Base-by-base conservation (phyloP, 2,797 vertebrate genomes). In the Brachyrhaphis roseni region DNA sequence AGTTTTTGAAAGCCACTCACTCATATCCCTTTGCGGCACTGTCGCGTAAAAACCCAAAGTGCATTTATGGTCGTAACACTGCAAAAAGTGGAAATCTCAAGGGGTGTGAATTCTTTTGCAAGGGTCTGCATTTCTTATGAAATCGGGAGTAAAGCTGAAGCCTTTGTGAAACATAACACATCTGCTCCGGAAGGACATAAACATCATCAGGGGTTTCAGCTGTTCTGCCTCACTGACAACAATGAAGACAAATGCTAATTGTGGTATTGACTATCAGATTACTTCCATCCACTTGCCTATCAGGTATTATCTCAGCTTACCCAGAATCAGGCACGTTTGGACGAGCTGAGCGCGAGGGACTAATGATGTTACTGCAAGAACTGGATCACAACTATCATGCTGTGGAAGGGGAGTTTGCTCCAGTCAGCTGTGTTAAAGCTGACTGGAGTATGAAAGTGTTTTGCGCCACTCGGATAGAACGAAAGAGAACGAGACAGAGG, bases 251-350 rank as follows among this genome's bases (percentile, higher is more conserved):
- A 77, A 87, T 31, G n/a, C 78, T 88, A 26, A 64, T 76, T 80
- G 49, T 72, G 16, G 62, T 79, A 82, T 79, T 86, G 75, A 80
- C 84, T 55, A 91, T 90, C 78, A 86, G 86, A 91, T 93, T 88
- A 81, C 84, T 88, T 86, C 64, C 76, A 82, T 76, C 55, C 8
- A 23, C 43, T 87, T 71, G 23, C 51, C 53, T 78, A 41, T 84
- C 74, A 80, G 64, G 82, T 36, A 18, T 93, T 88, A 83, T 79
- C 79, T 87, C 55, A 41, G 57, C 78, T 77, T 43, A 28, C n/a
- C 20, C 68, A 75, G 16, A 86, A 84, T 78, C 74, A 75, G 66
- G 49, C 41, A 59, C 73, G 53, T 77, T 84, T 72, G 55, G 53
- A 75, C 72, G 55, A 45, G 8, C 0, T 47, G 68, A 87, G 74